Evolutionary conservation across 2,113 vertebrate genomes (phyloP).

Genomic region (Alaudala cheleensis): DNA sequence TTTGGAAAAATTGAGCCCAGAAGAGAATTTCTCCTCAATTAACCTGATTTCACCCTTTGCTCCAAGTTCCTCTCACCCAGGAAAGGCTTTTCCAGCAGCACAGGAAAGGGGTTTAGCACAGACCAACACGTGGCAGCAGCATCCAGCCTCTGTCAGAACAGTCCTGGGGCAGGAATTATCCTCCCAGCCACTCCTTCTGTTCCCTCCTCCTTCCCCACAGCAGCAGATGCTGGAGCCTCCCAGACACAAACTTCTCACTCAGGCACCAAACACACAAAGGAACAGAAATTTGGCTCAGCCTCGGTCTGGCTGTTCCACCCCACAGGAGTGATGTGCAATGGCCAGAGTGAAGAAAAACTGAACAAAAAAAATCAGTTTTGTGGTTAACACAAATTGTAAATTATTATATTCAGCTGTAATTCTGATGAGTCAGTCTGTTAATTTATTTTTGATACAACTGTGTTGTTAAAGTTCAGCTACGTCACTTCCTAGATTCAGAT

Average conservation of each 20-base stretch:
- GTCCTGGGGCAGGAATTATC: not conserved
- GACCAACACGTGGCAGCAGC: not conserved
- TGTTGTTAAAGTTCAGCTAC: not conserved
- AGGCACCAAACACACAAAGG: not conserved
- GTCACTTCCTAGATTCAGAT: not conserved
- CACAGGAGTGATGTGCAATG: rapidly evolving
- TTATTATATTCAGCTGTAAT: not conserved
- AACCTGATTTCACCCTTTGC: not conserved
- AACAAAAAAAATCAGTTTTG: too few species aligned
- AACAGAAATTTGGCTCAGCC: not conserved
- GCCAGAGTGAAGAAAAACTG: not conserved
- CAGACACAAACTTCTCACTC: not conserved
- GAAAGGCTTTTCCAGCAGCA: not conserved
- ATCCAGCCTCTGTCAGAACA: not conserved
- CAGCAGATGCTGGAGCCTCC: not conserved
- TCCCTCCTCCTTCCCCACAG: not conserved
- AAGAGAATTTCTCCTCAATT: not conserved
- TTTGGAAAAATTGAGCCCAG: rapidly evolving
- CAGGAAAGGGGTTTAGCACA: not conserved
- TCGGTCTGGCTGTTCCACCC: not conserved
- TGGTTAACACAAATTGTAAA: not conserved
- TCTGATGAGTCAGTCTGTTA: not conserved
- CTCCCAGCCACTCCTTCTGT: not conserved
- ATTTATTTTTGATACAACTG: not conserved
- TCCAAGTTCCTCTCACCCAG: not conserved